A percentile compares a stretch with the other conserved stretches of the same genome.
phyloP scores from a whole-genome alignment of 2,113 vertebrate genomes.

The Engraulis encrasicolus region DNA sequence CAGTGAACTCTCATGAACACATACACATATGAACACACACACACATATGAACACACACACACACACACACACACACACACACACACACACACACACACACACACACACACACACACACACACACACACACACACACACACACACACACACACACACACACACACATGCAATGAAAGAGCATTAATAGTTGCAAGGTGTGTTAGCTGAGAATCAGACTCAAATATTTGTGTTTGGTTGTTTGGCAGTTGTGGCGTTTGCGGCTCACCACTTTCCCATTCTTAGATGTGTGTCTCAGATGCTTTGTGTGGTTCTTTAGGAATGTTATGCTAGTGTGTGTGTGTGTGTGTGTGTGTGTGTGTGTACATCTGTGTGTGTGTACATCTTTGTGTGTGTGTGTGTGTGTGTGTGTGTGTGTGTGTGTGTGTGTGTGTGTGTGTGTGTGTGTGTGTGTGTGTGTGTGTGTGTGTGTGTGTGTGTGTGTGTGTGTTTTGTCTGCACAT shows the following conservation, averaged over 20 bases:
- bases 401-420: background rate
- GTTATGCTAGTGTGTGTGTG: background rate
- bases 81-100: background rate
- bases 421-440: background rate
- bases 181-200: background rate
- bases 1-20: constrained; percentile 41
- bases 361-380: constrained; percentile 32
- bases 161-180: background rate
- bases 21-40: constrained; percentile 37
- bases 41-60: background rate
- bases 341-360: constrained; percentile 19
- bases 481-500: no score
- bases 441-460: background rate
- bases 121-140: constrained; percentile 32
- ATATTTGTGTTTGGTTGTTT: constrained; percentile 6
- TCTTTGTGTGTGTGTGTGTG: background rate
- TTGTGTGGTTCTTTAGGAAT: background rate
- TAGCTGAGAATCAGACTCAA: constrained; percentile 8
- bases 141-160: constrained; percentile 44
- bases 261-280: constrained; percentile 12
- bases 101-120: background rate
- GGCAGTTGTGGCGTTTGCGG: background rate
- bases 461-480: background rate
- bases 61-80: no score
- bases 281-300: constrained; percentile 6